Conservation (phyloP, 2,888 invertebrate genomes). For the Altica lythri region DNA sequence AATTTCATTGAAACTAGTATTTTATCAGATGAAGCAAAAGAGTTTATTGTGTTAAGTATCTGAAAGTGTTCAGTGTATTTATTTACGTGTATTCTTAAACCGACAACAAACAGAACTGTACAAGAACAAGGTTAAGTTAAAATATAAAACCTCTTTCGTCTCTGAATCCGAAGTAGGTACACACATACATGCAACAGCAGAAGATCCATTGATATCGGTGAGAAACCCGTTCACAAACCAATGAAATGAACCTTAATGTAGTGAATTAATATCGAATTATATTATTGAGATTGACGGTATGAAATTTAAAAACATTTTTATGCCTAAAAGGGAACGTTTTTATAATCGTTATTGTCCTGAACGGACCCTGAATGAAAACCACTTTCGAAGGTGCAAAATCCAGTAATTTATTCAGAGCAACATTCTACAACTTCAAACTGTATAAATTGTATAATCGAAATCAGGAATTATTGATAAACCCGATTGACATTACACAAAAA, state of each 20-base stretch:
- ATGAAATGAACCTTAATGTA: slow-evolving; percentile 48
- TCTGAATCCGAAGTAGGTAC: slow-evolving; percentile 6
- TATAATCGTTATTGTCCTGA: slow-evolving; percentile 30
- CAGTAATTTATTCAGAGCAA: slow-evolving; percentile 31
- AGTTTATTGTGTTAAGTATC: background rate
- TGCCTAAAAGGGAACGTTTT: slow-evolving; percentile 35
- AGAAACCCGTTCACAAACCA: slow-evolving; percentile 45
- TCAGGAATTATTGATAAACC: slow-evolving; percentile 29
- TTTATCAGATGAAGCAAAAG: too few species aligned
- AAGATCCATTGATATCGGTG: slow-evolving; percentile 44
- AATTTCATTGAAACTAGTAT: too few species aligned
- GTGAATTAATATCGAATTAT: slow-evolving; percentile 50
- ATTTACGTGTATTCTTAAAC: background rate
- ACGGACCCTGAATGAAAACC: slow-evolving; percentile 39
- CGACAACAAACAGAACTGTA: background rate
- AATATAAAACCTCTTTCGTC: background rate
- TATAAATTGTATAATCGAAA: slow-evolving; percentile 29
- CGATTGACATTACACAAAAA: slow-evolving; percentile 17
- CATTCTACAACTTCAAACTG: slow-evolving; percentile 30
- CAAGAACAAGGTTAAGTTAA: slow-evolving; percentile 5
- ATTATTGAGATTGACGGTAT: slow-evolving; percentile 46
- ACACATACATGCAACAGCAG: slow-evolving; percentile 39
- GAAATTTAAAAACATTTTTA: slow-evolving; percentile 46
- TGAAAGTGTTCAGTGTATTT: background rate
- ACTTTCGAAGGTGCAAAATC: slow-evolving; percentile 43